Percentiles rank a stretch among this genome's conserved stretches.
Evolutionary conservation across 2,888 invertebrate genomes (phyloP).

Genomic region (Allophyes oxyacanthae): DNA sequence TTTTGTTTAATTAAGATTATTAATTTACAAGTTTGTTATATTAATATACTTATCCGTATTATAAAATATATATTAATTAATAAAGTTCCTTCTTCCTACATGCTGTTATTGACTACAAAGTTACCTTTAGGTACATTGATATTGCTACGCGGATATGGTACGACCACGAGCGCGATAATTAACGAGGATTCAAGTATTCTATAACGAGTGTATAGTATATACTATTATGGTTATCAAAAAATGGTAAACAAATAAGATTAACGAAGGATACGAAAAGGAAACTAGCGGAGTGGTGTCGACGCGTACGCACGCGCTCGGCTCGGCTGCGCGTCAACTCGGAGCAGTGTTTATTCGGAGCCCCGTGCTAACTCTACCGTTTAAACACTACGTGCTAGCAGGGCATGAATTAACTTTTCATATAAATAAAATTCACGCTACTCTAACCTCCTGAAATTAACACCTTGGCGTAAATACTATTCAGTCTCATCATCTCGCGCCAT

Average conservation of each 20-base stretch:
- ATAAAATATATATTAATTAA: neutral
- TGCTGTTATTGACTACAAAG: neutral
- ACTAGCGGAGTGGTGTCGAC: slow-evolving; percentile 42
- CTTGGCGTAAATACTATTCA: slow-evolving; percentile 87
- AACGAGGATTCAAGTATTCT: neutral
- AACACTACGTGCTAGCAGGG: slow-evolving; percentile 86
- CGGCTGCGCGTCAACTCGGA: slow-evolving; percentile 64
- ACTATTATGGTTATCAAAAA: slow-evolving; percentile 5
- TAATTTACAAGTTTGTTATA: neutral
- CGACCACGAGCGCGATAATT: neutral
- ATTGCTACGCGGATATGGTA: neutral
- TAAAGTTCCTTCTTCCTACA: slow-evolving; percentile 7
- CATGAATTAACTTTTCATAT: slow-evolving; percentile 89
- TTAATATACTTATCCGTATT: slow-evolving; percentile 2
- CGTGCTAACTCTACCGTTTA: slow-evolving; percentile 88
- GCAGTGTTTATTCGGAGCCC: slow-evolving; percentile 84
- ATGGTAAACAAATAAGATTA: slow-evolving; percentile 34
- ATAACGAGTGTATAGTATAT: neutral
- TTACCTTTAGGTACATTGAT: neutral
- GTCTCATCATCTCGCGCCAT: slow-evolving; percentile 81
- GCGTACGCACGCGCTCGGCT: slow-evolving; percentile 58
- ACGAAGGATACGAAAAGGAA: slow-evolving; percentile 46
- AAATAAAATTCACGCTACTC: slow-evolving; percentile 89
- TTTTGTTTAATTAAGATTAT: neutral
- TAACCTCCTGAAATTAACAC: slow-evolving; percentile 89